Evolutionary conservation across 2,888 invertebrate species (phyloP).

Genomic region (Ormyrus pomaceus): DNA sequence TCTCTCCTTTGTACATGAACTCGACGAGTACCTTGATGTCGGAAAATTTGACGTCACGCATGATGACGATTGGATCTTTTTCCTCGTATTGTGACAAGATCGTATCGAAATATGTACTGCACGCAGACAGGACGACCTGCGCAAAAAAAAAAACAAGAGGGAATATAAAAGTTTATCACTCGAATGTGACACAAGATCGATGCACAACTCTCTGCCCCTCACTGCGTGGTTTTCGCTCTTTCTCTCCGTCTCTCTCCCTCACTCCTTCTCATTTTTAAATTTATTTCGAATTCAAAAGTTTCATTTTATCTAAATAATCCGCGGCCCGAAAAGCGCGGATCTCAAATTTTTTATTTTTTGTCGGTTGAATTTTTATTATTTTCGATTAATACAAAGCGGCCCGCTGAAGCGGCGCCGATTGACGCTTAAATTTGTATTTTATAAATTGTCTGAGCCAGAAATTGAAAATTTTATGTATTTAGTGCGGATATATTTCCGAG

Average conservation of each 20-base stretch:
- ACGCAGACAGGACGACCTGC: constrained; percentile 92
- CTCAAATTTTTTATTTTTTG: constrained; percentile 3
- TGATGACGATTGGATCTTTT: constrained; percentile 88
- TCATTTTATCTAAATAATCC: constrained; percentile 19
- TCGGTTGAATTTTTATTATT: constrained; percentile 35
- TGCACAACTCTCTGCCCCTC: constrained; percentile 8
- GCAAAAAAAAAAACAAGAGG: constrained; percentile 56
- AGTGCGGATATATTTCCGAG: neutral
- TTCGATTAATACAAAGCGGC: constrained; percentile 24
- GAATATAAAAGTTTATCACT: constrained; percentile 50
- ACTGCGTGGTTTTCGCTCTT: neutral
- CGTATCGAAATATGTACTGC: constrained; percentile 93
- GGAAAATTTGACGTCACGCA: constrained; percentile 93
- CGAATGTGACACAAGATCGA: constrained; percentile 45
- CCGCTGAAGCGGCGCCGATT: neutral
- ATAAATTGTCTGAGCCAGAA: constrained; percentile 11
- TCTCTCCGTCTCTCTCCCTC: neutral
- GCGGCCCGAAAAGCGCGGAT: neutral
- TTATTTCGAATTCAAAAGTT: constrained; percentile 40
- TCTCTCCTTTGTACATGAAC: constrained; percentile 97
- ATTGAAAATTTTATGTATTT: constrained; percentile 22
- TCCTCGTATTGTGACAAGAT: constrained; percentile 89
- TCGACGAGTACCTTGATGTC: constrained; percentile 93
- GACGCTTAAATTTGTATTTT: constrained; percentile 8
- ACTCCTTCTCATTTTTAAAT: constrained; percentile 9